Percentiles rank a stretch among this genome's conserved stretches.
Evolutionary conservation across 2,888 invertebrate species (phyloP).

Genomic region (Creontiades dilutus): DNA sequence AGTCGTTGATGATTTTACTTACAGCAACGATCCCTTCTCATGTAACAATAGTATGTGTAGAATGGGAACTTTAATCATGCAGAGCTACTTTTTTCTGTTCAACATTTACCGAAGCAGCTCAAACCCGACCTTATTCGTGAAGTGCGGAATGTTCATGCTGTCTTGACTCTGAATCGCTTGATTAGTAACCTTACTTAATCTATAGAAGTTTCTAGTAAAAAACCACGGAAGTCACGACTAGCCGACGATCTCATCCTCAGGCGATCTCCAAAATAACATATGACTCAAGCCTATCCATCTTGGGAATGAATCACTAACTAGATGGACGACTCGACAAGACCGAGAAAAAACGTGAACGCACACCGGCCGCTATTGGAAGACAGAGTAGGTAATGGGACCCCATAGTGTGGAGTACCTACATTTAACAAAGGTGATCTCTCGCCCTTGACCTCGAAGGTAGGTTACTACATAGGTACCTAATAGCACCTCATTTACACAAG

Average conservation of each 20-base stretch:
- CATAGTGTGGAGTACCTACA: too few relatives aligned
- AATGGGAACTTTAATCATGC: too few relatives aligned
- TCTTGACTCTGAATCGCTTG: background rate
- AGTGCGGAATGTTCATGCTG: too few relatives aligned
- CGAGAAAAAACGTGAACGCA: background rate
- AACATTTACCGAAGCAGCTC: too few relatives aligned
- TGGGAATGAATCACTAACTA: constrained; percentile 16
- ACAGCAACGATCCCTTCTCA: too few relatives aligned
- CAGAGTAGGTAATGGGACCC: background rate
- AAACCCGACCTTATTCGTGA: too few relatives aligned
- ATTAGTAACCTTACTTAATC: background rate
- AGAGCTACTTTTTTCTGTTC: too few relatives aligned
- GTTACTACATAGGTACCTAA: too few relatives aligned
- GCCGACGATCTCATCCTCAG: background rate
- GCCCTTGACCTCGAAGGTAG: background rate
- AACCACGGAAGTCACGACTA: constrained; percentile 10
- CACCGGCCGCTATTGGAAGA: background rate
- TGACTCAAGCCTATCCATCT: background rate
- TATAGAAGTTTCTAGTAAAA: background rate
- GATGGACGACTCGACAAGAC: background rate
- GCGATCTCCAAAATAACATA: background rate
- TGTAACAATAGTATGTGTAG: too few relatives aligned
- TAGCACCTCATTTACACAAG: background rate
- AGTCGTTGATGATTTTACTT: too few relatives aligned
- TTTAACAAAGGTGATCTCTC: background rate